phyloP scores from a whole-genome alignment of 2,888 invertebrate species.

The Eutolmus rufibarbis region DNA sequence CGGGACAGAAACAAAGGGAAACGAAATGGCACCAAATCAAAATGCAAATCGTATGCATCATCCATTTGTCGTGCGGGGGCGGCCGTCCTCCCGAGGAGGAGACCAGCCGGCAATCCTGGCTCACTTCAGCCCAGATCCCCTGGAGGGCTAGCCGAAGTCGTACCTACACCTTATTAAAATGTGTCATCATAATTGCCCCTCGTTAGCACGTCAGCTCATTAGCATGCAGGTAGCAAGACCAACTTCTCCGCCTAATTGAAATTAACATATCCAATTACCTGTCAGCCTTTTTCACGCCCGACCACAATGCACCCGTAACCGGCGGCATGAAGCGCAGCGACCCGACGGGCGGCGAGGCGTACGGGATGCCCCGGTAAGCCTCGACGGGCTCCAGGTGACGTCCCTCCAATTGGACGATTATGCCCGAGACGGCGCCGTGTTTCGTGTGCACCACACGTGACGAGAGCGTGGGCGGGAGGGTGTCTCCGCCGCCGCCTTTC shows the following conservation, averaged over 20 bases:
- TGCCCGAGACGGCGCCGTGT: slow-evolving; percentile 85
- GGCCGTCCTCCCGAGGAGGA: not conserved
- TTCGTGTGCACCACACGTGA: slow-evolving; percentile 87
- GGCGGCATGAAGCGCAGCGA: slow-evolving; percentile 95
- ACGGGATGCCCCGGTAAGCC: slow-evolving; percentile 91
- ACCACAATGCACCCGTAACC: slow-evolving; percentile 91
- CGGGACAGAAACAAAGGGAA: not conserved
- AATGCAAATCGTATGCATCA: not conserved
- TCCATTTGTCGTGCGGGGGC: not conserved
- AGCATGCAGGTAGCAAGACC: slow-evolving; percentile 19
- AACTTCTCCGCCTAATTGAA: slow-evolving; percentile 22
- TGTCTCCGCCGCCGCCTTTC: slow-evolving; percentile 56
- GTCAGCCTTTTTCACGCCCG: slow-evolving; percentile 86
- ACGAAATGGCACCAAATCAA: not conserved
- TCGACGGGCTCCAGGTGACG: slow-evolving; percentile 88
- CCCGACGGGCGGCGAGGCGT: slow-evolving; percentile 90
- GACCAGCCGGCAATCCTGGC: not conserved
- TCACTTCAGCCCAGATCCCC: not conserved
- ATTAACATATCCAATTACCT: slow-evolving; percentile 55
- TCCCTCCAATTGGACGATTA: slow-evolving; percentile 82
- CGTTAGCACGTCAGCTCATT: slow-evolving; percentile 34
- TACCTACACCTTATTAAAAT: slow-evolving; percentile 15
- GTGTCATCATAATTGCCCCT: slow-evolving; percentile 39
- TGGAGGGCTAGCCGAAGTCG: not conserved
- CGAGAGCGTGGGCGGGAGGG: slow-evolving; percentile 67